Evolutionary conservation across 2,113 vertebrate genomes (phyloP), one percentile per base, ranked within the genome.

Genomic region (Xiphophorus maculatus): DNA sequence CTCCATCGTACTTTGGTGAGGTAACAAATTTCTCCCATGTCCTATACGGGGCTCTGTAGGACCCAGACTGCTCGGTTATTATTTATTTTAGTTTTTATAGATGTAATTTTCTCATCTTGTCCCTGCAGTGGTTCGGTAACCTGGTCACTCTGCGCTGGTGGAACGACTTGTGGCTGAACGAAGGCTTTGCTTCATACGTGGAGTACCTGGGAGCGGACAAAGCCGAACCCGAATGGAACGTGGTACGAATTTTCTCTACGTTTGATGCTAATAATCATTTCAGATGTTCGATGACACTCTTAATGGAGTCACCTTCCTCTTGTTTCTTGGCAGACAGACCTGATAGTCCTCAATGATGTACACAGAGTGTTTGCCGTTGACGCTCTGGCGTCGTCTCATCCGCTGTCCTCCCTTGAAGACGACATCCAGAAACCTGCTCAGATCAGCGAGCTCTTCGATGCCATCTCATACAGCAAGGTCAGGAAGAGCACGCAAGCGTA

Each of bases 131-230:
- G 98, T 99, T 99, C 1, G 97, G 98, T 63, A 98, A 98, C 87
- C 93, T 98, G 80, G 98, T 99, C 77, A 99, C 98, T 0, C 81
- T 98, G 66, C 90, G 28, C 1, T 99, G 98, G 98, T 99, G 98
- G 98, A 98, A 97, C 0, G 97, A 99, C 88, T 84, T 99, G 84
- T 99, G 98, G 97, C 94, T 99, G 76, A 99, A 99, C 0, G 98
- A 99, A 86, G 98, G 98, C 44, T 99, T 99, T 0, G 98, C 98
- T 3, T 96, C 97, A 1, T 99, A 99, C 0, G 96, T 98, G 28
- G 95, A 98, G 77, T 99, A 97, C 66, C 93, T 98, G 37, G 98
- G 98, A 0, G 96, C 96, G 0, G 0, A 97, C 44, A 0, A 58
- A 0, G 96, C 91, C 0, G 96, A 99, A 35, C 30, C 71, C 0